Percentiles rank a stretch among this genome's conserved stretches.
phyloP scores from a whole-genome alignment of 2,113 vertebrate genomes.

The Notechis scutatus region DNA sequence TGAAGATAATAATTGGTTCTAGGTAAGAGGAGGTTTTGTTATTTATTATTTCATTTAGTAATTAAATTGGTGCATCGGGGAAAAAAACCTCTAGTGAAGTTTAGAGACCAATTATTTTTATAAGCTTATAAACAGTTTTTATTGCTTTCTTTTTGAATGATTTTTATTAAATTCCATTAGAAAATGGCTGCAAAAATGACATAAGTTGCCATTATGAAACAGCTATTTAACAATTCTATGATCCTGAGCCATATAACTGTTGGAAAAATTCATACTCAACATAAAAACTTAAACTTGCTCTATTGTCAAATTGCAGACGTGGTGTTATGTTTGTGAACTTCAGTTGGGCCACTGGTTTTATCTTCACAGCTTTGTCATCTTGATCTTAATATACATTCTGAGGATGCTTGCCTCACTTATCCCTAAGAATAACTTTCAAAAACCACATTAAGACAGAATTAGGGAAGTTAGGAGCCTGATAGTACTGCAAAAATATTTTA shows the following conservation, averaged over 20 bases:
- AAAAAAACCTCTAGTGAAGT: background rate
- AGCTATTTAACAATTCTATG: background rate
- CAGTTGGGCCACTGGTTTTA: background rate
- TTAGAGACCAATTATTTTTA: background rate
- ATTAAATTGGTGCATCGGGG: background rate
- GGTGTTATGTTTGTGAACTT: background rate
- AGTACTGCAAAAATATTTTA: background rate
- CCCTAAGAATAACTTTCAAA: background rate
- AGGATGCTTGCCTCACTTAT: background rate
- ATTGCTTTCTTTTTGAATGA: background rate
- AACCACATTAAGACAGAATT: background rate
- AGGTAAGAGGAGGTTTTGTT: background rate
- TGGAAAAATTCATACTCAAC: background rate
- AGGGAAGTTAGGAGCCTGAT: background rate
- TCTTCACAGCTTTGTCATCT: background rate
- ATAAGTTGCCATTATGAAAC: background rate
- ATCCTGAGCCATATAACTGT: background rate
- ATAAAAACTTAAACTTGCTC: background rate
- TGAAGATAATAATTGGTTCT: background rate
- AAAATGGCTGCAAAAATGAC: background rate
- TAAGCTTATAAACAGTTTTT: constrained; percentile 1
- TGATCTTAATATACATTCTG: background rate
- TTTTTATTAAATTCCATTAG: background rate
- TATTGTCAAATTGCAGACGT: background rate
- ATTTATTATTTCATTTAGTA: background rate